Conservation (phyloP, 2,888 invertebrate species). For the Caenorhabditis becei region DNA sequence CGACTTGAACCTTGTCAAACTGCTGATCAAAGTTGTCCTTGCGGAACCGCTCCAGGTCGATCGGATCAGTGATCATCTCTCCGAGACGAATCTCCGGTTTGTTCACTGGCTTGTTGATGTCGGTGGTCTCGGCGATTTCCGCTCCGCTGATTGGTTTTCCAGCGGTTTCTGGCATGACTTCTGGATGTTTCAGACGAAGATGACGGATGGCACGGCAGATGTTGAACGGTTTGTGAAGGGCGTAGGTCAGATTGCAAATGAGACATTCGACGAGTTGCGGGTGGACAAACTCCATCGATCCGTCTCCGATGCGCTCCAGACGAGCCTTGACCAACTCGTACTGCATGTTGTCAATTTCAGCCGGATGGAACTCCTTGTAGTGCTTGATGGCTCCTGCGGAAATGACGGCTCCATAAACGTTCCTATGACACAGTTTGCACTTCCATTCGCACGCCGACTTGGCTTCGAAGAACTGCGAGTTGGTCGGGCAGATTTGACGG, state of each 20-base stretch:
- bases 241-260: constrained; percentile 78
- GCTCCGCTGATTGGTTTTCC: constrained; percentile 59
- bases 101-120: constrained; percentile 16
- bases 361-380: constrained; percentile 76
- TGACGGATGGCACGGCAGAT: constrained; percentile 81
- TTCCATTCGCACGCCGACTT: constrained; percentile 79
- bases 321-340: constrained; percentile 77
- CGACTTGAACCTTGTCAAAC: constrained; percentile 69
- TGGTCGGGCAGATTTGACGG: constrained; percentile 78
- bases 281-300: constrained; percentile 81
- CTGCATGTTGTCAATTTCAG: constrained; percentile 77
- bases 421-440: constrained; percentile 74
- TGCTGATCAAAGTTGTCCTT: constrained; percentile 63
- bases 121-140: constrained; percentile 25
- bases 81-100: constrained; percentile 44
- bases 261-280: constrained; percentile 79
- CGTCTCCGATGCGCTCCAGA: constrained; percentile 79
- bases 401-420: constrained; percentile 70
- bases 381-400: constrained; percentile 79
- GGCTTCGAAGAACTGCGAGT: constrained; percentile 74
- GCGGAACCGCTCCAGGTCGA: constrained; percentile 64
- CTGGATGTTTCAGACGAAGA: constrained; percentile 76
- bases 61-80: constrained; percentile 67
- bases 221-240: constrained; percentile 80
- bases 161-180: constrained; percentile 80